These are phyloP conservation scores for Cryptoprocta ferox DNA, from an alignment of 2,797 vertebrate species.

Conservation along the genomic window DNA sequence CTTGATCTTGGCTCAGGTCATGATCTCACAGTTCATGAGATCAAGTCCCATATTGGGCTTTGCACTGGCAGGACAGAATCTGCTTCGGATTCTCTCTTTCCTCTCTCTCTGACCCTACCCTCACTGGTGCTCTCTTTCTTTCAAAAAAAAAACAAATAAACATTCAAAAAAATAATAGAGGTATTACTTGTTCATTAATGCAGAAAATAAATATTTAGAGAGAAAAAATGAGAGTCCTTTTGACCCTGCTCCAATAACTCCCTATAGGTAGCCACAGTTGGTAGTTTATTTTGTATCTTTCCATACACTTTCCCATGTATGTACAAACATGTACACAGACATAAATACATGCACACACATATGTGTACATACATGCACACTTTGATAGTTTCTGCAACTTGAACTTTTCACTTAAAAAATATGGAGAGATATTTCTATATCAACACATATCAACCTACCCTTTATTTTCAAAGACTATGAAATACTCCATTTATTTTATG, in stretches of 20 bases:
- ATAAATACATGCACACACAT: background rate
- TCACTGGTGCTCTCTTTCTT: too few species aligned
- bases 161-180: background rate
- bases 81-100: too few species aligned
- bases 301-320: background rate
- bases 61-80: too few species aligned
- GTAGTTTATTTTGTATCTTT: background rate
- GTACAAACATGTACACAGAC: background rate
- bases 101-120: too few species aligned
- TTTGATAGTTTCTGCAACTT: background rate
- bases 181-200: background rate
- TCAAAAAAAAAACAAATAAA: too few species aligned
- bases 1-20: too few species aligned
- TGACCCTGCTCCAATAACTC: background rate
- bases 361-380: background rate
- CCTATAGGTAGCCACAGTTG: background rate
- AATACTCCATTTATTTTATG: conserved; percentile 64
- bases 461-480: conserved; percentile 44
- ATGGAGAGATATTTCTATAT: background rate
- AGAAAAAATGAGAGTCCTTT: background rate
- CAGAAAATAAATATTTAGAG: background rate
- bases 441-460: background rate
- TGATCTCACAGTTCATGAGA: too few species aligned
- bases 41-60: too few species aligned
- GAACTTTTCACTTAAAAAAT: background rate